Evolutionary conservation across 2,797 vertebrate species (phyloP), one percentile per base, ranked within the genome.

Genomic region (Poecilia picta): DNA sequence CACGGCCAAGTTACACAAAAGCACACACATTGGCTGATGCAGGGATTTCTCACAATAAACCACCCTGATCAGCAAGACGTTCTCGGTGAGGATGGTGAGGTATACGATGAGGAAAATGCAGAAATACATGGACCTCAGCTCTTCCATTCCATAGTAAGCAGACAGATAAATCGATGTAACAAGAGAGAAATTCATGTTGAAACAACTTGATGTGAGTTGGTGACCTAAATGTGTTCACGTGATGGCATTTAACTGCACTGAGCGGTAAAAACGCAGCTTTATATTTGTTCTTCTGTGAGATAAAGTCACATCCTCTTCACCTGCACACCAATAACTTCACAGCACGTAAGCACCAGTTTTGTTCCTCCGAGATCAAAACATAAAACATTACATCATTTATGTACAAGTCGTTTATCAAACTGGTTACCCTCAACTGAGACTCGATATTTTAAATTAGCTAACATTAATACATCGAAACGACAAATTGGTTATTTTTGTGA

Each of bases 1-100:
- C 47, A 82, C 83, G 28, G 87, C 83, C 81, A 91, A 73, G 73
- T 90, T 89, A 66, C 91, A 91, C 72, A 94, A 13, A 49, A 93
- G 41, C 16, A 91, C 43, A 68, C 90, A 93, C 91, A 92, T 64
- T 6, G 59, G 59, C 7, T 64, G 59, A 36, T 20, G 59, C 59
- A 33, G 28, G 31, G 28, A 33, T 91, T 87, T 92, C 10, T 93
- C 89, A 45, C 6, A 8, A 74, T 75, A 85, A 31, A 94, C 70
- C 43, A 93, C 71, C 1, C 25, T 6, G 4, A 94, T 86, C 3
- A 94, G 45, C 11, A 74, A 0, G 0, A 81, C 3, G 49, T 89
- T 93, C 82, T 87, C 88, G 45, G 20, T 72, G 51, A 91, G 18
- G 12, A 62, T 92, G 25, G 53, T 10, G 0, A 92, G 12, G 51